Evolutionary conservation across 2,113 vertebrate species (phyloP).

Genomic region (Herpailurus yagouaroundi): DNA sequence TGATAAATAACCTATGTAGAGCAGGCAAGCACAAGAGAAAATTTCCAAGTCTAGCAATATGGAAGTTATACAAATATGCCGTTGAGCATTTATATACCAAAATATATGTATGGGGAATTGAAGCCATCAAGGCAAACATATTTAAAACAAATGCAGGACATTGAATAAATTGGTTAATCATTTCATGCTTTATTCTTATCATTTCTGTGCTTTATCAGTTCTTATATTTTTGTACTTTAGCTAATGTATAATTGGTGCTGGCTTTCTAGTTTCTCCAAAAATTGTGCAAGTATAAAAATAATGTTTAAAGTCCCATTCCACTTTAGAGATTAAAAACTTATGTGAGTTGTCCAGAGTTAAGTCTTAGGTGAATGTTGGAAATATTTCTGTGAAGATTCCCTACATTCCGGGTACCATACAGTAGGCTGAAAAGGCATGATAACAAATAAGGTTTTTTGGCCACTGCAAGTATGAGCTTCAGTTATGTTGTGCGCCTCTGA

Average conservation of each 20-base stretch:
- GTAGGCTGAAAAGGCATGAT: not conserved
- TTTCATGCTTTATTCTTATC: not conserved
- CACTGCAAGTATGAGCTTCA: not conserved
- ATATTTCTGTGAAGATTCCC: slow-evolving; percentile 64
- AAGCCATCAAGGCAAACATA: not conserved
- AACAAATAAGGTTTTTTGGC: slow-evolving; percentile 23
- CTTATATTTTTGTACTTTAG: not conserved
- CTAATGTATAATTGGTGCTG: not conserved
- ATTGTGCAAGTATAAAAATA: not conserved
- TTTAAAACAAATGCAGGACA: not conserved
- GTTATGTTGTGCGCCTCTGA: not conserved
- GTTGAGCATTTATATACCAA: not conserved
- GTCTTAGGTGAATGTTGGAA: slow-evolving; percentile 64
- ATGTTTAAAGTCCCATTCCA: not conserved
- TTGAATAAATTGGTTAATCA: not conserved
- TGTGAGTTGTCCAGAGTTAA: slow-evolving; percentile 50
- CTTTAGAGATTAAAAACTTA: not conserved
- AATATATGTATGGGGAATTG: not conserved
- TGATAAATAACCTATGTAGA: not conserved
- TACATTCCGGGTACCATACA: not conserved
- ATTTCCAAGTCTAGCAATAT: not conserved
- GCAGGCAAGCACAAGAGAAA: not conserved
- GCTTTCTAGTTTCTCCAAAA: not conserved
- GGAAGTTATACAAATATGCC: not conserved
- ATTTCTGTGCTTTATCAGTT: not conserved